phyloP scores from a whole-genome alignment of 2,113 vertebrate genomes.

The Nansenia antarctica region DNA sequence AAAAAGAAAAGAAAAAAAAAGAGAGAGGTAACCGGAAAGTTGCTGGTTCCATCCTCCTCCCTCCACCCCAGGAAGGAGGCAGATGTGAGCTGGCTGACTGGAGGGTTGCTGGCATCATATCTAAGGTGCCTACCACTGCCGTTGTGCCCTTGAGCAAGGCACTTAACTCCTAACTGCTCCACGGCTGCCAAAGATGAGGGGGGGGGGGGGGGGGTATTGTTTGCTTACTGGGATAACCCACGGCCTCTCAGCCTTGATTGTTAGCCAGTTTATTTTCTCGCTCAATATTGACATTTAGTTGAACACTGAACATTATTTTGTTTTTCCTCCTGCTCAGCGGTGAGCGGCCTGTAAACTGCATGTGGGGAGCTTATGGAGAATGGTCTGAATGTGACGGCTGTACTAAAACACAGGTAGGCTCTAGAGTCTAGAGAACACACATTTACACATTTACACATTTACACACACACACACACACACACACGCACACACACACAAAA shows the following conservation, averaged over 20 bases:
- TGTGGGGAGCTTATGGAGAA: slow-evolving; percentile 79
- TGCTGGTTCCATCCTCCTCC: no score
- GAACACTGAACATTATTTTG: not conserved
- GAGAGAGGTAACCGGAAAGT: no score
- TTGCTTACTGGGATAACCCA: not conserved
- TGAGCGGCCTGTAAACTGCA: slow-evolving; percentile 77
- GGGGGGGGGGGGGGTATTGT: no score
- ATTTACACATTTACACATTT: not conserved
- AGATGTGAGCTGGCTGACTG: no score
- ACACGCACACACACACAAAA: not conserved
- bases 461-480: not conserved
- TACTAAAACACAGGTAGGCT: slow-evolving; percentile 67
- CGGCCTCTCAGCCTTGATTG: not conserved
- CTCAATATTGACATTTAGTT: not conserved
- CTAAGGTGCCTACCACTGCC: no score
- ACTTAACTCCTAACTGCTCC: no score
- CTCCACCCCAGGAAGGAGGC: no score
- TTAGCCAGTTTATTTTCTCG: not conserved
- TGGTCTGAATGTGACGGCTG: slow-evolving; percentile 93
- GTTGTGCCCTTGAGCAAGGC: no score
- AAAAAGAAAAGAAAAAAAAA: no score
- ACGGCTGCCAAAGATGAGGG: no score
- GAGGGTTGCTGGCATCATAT: no score
- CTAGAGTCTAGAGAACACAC: not conserved
- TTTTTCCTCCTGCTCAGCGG: slow-evolving; percentile 46